Percentiles rank a stretch among this genome's conserved stretches.
Evolutionary conservation across 2,888 invertebrate species (phyloP).

Genomic region (Plutella xylostella): DNA sequence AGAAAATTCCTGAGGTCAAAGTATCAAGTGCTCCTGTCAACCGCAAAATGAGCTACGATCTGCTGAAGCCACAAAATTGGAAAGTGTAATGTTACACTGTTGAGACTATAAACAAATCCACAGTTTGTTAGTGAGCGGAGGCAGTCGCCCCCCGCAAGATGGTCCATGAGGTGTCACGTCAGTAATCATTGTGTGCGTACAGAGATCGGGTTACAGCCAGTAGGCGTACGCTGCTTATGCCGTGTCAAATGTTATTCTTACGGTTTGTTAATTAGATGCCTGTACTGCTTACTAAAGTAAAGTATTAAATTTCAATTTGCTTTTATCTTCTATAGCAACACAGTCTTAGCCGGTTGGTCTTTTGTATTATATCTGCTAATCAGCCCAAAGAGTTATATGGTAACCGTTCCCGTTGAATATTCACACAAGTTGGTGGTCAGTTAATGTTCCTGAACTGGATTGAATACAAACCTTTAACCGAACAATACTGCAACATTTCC

Average conservation of each 20-base stretch:
- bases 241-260: background rate
- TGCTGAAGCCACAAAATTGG: constrained; percentile 26
- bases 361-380: too few species aligned
- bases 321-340: too few species aligned
- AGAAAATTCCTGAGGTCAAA: constrained; percentile 20
- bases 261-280: too few species aligned
- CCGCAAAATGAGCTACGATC: constrained; percentile 27
- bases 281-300: too few species aligned
- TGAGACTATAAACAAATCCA: constrained; percentile 13
- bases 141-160: constrained; percentile 23
- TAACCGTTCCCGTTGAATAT: too few species aligned
- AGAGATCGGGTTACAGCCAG: constrained; percentile 24
- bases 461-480: too few species aligned
- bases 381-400: too few species aligned
- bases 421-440: too few species aligned
- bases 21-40: constrained; percentile 24
- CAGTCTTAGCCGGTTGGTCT: too few species aligned
- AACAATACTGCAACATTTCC: background rate
- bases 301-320: too few species aligned
- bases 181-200: constrained; percentile 27
- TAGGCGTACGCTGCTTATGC: background rate
- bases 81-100: constrained; percentile 20
- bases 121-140: too few species aligned
- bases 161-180: constrained; percentile 29
- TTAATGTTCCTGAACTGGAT: too few species aligned